Evolutionary conservation across 1,140 invertebrate genomes (phyloP).

Genomic region (Potamilus streckersoni): DNA sequence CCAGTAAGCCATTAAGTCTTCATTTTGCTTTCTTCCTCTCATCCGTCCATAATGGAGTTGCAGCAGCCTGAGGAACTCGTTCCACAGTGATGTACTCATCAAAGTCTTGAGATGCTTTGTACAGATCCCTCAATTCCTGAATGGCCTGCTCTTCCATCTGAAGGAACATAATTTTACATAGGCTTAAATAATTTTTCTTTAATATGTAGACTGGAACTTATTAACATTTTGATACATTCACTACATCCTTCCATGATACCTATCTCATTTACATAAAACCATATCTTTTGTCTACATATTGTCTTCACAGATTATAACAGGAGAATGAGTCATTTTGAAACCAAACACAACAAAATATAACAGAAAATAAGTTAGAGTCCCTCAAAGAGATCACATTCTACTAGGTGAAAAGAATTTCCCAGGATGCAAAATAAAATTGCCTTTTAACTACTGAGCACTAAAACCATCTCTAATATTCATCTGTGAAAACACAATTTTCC

Average conservation of each 20-base stretch:
- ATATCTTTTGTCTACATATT: neutral
- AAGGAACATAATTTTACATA: conserved; percentile 42
- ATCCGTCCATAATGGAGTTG: conserved; percentile 73
- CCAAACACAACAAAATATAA: too few species aligned
- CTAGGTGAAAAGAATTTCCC: too few species aligned
- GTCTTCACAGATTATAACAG: neutral
- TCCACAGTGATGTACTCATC: conserved; percentile 77
- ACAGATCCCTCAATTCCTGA: conserved; percentile 76
- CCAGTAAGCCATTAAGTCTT: neutral
- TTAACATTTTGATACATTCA: neutral
- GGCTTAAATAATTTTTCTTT: too few species aligned
- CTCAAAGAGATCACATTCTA: too few species aligned
- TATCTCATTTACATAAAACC: neutral
- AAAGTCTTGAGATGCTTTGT: conserved; percentile 72
- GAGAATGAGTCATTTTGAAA: too few species aligned
- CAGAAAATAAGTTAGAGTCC: too few species aligned
- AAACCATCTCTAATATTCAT: too few species aligned
- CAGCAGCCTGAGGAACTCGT: conserved; percentile 67
- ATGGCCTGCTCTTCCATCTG: conserved; percentile 82
- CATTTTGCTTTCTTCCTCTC: conserved; percentile 22
- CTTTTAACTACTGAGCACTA: too few species aligned
- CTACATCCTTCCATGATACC: neutral
- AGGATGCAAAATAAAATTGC: too few species aligned
- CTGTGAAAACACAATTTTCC: too few species aligned
- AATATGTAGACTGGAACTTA: neutral